Evolutionary conservation across 2,797 vertebrate species (phyloP).

Genomic region (Prunella strophiata): DNA sequence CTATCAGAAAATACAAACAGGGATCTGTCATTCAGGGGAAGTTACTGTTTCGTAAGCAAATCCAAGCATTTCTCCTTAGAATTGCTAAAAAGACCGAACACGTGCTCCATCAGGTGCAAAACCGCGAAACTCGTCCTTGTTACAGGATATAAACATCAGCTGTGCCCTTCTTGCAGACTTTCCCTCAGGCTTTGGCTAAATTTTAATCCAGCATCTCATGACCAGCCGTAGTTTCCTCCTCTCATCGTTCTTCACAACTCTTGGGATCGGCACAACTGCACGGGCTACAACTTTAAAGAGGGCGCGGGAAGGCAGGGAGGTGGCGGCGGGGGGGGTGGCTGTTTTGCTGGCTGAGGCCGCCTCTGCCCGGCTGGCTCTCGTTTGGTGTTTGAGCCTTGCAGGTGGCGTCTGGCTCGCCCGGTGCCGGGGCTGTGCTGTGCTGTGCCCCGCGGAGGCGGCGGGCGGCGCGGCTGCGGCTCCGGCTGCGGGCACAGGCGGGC

Average conservation of each 20-base stretch:
- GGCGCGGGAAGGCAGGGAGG: accelerated
- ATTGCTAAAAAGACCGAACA: not conserved
- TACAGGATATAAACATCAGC: not conserved
- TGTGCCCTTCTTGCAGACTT: not conserved
- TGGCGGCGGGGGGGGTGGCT: accelerated
- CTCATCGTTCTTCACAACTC: not conserved
- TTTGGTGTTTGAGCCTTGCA: not conserved
- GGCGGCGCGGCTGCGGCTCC: not conserved
- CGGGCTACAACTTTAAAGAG: not conserved
- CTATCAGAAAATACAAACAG: slow-evolving; percentile 11
- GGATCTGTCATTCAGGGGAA: not conserved
- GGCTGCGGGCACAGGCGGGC: not conserved
- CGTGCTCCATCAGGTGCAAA: not conserved
- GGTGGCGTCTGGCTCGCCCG: not conserved
- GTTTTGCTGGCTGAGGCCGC: not conserved
- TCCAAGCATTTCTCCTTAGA: not conserved
- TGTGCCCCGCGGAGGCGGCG: not conserved
- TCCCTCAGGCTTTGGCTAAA: not conserved
- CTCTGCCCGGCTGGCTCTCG: not conserved
- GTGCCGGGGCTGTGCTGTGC: not conserved
- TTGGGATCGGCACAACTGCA: not conserved
- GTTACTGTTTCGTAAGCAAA: not conserved
- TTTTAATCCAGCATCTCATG: not conserved
- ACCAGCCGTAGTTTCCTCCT: not conserved
- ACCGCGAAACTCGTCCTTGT: not conserved